A percentile compares a stretch with the other conserved stretches of the same genome.
phyloP scores from a whole-genome alignment of 2,113 vertebrate genomes.

The Amblyopsis rosae region DNA sequence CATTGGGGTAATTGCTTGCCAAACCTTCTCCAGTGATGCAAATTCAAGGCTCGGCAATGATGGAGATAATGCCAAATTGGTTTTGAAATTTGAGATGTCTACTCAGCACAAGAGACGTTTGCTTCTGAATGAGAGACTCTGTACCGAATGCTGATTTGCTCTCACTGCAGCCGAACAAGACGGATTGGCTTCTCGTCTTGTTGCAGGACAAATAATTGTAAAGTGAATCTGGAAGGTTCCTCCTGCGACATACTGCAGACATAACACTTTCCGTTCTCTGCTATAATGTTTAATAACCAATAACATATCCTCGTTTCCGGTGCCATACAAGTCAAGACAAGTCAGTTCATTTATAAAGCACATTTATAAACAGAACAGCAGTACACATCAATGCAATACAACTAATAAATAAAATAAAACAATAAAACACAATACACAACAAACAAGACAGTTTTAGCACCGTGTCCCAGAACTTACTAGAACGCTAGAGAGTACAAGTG shows the following conservation, averaged over 20 bases:
- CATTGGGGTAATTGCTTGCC: slow-evolving; percentile 78
- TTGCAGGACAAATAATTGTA: slow-evolving; percentile 45
- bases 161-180: slow-evolving; percentile 34
- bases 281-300: slow-evolving; percentile 30
- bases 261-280: slow-evolving; percentile 39
- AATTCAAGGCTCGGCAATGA: slow-evolving; percentile 70
- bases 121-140: slow-evolving; percentile 40
- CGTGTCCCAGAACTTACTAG: too few species aligned
- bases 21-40: slow-evolving; percentile 71
- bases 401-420: too few species aligned
- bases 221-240: slow-evolving; percentile 42
- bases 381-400: too few species aligned
- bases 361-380: too few species aligned
- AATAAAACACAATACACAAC: too few species aligned
- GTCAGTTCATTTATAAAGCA: too few species aligned
- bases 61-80: slow-evolving; percentile 74
- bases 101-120: slow-evolving; percentile 45
- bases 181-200: slow-evolving; percentile 35
- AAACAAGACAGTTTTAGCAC: too few species aligned
- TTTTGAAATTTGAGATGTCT: slow-evolving; percentile 69
- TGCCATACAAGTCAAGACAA: too few species aligned
- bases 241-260: slow-evolving; percentile 29
- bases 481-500: too few species aligned
- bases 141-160: slow-evolving; percentile 58
- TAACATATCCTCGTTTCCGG: too few species aligned